These are phyloP conservation scores for Drosophila birchii DNA, from an alignment of 2,888 invertebrate genomes.

Conservation along the genomic window DNA sequence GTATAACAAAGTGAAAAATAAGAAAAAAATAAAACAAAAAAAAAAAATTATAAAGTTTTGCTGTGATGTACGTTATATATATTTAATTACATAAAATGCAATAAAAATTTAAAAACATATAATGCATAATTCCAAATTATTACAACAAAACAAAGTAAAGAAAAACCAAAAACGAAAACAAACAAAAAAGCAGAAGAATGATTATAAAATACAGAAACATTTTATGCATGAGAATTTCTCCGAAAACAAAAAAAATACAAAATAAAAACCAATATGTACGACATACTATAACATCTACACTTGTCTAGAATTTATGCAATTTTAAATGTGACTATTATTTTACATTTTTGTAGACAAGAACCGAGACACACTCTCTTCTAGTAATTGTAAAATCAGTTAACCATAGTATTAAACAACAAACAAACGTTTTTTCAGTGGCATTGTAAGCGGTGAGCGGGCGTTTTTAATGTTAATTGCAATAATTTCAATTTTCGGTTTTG, in stretches of 20 bases:
- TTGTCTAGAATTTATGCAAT: slow-evolving; percentile 74
- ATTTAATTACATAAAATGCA: slow-evolving; percentile 79
- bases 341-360: slow-evolving; percentile 73
- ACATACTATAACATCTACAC: slow-evolving; percentile 72
- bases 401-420: slow-evolving; percentile 77
- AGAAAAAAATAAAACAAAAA: slow-evolving; percentile 52
- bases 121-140: slow-evolving; percentile 72
- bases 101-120: slow-evolving; percentile 68
- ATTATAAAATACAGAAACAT: slow-evolving; percentile 50
- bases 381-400: slow-evolving; percentile 77
- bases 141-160: slow-evolving; percentile 54
- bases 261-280: slow-evolving; percentile 60
- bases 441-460: slow-evolving; percentile 74
- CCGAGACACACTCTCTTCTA: slow-evolving; percentile 67
- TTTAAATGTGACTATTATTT: slow-evolving; percentile 76
- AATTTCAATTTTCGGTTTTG: slow-evolving; percentile 72
- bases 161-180: slow-evolving; percentile 35
- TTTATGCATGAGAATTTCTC: slow-evolving; percentile 75
- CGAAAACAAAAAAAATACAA: slow-evolving; percentile 46
- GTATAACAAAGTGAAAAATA: slow-evolving; percentile 55
- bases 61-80: slow-evolving; percentile 85
- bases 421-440: slow-evolving; percentile 73
- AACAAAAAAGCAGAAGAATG: slow-evolving; percentile 27
- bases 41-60: slow-evolving; percentile 83
- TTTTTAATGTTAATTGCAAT: slow-evolving; percentile 77